A percentile compares a stretch with the other conserved stretches of the same genome.
These are phyloP conservation scores for Halictus quadricinctus DNA, from an alignment of 2,888 invertebrate genomes.

Conservation along the genomic window DNA sequence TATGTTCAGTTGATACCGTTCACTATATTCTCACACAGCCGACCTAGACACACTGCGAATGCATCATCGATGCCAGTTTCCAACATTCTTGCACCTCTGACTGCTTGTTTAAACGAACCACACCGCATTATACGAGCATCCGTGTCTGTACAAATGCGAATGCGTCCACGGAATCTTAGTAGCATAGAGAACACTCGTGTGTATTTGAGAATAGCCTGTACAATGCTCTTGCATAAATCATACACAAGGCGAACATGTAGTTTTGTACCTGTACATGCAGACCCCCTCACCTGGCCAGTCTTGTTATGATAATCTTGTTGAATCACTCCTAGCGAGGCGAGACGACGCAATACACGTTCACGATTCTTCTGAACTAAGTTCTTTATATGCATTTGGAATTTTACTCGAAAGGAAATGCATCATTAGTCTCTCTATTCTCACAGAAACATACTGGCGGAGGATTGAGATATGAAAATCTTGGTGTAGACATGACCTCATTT, in stretches of 20 bases:
- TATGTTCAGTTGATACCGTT: slow-evolving; percentile 20
- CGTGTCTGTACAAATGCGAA: slow-evolving; percentile 50
- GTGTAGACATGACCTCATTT: too few relatives aligned
- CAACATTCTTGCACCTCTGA: slow-evolving; percentile 25
- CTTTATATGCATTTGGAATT: not conserved
- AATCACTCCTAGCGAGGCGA: slow-evolving; percentile 11
- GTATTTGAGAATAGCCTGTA: slow-evolving; percentile 43
- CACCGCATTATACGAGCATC: slow-evolving; percentile 51
- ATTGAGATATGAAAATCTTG: not conserved
- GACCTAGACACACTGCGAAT: slow-evolving; percentile 29
- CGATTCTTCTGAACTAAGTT: not conserved
- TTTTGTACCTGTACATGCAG: slow-evolving; percentile 33
- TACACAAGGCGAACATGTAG: slow-evolving; percentile 39
- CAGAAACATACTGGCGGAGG: not conserved
- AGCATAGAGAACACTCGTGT: slow-evolving; percentile 31
- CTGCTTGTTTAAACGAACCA: slow-evolving; percentile 40
- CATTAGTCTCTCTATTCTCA: not conserved
- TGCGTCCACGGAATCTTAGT: slow-evolving; percentile 36
- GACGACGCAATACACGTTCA: not conserved
- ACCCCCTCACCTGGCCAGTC: slow-evolving; percentile 18
- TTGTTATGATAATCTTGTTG: slow-evolving; percentile 4
- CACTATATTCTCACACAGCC: not conserved
- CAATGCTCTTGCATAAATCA: slow-evolving; percentile 47
- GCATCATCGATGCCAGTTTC: slow-evolving; percentile 37
- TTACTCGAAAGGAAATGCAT: not conserved